These are phyloP conservation scores for Rhabdomys pumilio DNA, from an alignment of 2,797 vertebrate species.

Conservation along the genomic window DNA sequence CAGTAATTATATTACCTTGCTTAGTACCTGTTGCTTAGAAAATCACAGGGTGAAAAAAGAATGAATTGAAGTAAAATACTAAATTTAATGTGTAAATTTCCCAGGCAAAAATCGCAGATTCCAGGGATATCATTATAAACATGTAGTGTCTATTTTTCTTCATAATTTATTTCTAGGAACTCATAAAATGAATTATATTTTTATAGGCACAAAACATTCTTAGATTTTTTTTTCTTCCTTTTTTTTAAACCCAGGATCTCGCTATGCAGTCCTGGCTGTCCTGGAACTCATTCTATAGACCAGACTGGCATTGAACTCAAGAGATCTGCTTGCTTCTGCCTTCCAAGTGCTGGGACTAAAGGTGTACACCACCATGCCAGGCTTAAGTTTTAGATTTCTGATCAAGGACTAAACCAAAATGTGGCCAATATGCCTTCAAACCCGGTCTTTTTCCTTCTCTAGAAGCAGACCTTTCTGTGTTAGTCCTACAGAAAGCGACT, in stretches of 20 bases:
- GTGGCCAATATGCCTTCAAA: neutral
- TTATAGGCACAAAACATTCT: slow-evolving; percentile 56
- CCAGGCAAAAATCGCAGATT: slow-evolving; percentile 8
- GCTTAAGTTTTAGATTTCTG: slow-evolving; percentile 63
- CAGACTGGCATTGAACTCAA: neutral
- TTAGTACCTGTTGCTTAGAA: slow-evolving; percentile 54
- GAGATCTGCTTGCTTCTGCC: neutral
- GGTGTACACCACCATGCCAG: neutral
- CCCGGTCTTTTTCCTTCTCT: slow-evolving; percentile 1
- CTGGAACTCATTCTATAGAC: neutral
- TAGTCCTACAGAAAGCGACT: slow-evolving; percentile 11
- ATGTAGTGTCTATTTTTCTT: slow-evolving; percentile 59
- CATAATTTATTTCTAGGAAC: slow-evolving; percentile 69
- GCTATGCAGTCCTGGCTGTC: neutral
- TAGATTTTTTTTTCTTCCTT: neutral
- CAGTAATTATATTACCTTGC: slow-evolving; percentile 46
- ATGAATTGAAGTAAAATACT: slow-evolving; percentile 62
- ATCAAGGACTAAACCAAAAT: slow-evolving; percentile 31
- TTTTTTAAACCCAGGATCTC: neutral
- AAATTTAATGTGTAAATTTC: slow-evolving; percentile 42
- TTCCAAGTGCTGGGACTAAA: neutral
- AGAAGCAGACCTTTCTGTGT: slow-evolving; percentile 18
- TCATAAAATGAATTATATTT: slow-evolving; percentile 69
- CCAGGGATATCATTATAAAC: slow-evolving; percentile 51
- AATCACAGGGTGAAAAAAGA: slow-evolving; percentile 55